Conservation (phyloP, 2,888 invertebrate genomes). For the Willowsia nigromaculata region DNA sequence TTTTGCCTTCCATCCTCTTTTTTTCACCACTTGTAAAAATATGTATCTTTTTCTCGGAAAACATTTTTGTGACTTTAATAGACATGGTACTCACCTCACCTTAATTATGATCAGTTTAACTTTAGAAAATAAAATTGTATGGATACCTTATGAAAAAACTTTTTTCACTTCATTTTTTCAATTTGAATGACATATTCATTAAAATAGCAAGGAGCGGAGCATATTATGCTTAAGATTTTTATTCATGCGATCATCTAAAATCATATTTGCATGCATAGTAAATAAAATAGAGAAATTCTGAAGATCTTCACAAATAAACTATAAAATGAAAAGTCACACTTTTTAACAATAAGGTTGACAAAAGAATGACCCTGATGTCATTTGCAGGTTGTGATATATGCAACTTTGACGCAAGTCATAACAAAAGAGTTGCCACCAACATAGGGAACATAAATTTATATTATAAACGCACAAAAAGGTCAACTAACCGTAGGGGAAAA, state of each 20-base stretch:
- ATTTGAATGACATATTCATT: neutral
- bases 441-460: slow-evolving; percentile 44
- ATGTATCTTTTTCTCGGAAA: slow-evolving; percentile 23
- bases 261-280: too few relatives aligned
- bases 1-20: neutral
- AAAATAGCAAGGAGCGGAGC: neutral
- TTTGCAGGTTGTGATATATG: neutral
- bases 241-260: neutral
- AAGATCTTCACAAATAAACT: neutral
- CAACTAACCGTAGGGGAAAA: neutral
- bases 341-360: slow-evolving; percentile 26
- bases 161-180: neutral
- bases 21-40: neutral
- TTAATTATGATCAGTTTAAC: slow-evolving; percentile 65
- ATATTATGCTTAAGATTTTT: neutral
- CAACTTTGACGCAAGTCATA: slow-evolving; percentile 31
- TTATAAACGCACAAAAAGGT: slow-evolving; percentile 51
- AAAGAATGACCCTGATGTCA: slow-evolving; percentile 45
- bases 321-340: slow-evolving; percentile 41
- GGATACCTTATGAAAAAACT: slow-evolving; percentile 15
- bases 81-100: slow-evolving; percentile 41
- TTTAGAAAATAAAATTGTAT: slow-evolving; percentile 52
- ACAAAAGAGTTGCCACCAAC: slow-evolving; percentile 48
- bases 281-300: too few relatives aligned
- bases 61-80: slow-evolving; percentile 9